Evolutionary conservation across 2,888 invertebrate genomes (phyloP), one percentile per base, ranked within the genome.

Genomic region (Aphidius colemani): DNA sequence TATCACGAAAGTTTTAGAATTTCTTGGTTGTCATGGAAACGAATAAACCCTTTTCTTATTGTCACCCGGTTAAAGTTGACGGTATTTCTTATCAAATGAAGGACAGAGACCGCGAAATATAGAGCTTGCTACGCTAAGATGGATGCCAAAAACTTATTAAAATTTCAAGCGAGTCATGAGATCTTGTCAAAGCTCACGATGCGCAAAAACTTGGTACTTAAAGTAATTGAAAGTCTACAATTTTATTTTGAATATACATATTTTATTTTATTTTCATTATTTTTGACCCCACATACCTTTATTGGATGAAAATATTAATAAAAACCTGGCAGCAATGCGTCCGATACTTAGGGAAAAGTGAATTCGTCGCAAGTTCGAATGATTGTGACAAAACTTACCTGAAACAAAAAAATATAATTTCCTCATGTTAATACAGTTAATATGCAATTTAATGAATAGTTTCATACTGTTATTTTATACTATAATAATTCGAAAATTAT

Each of bases 221-320:
- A 70, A 72, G 72, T 74, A 74, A 75, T 75, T 75, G 73, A 72
- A 73, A 70, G 69, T 65, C 61, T 61, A 66, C 66, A 30, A 30
- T 30, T 0, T 30, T 30, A 3, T 30, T 5, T 30, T 30, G 5
- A 30, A 30, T 30, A 30, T 30, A 18, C 13, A 18, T 18, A 30
- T 30, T 30, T 30, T 1, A 30, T 30, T 30, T 30, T 30, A 30
- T 3, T 30, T 30, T 30, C 5, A 5, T 30, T 30, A 5, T 30
- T 30, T 30, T 30, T 3, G 5, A 30, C 30, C 30, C 5, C 5
- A 30, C 30, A 30, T 30, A 30, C 5, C 5, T 2, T 5, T 30
- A 30, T 30, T 30, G 30, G 5, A 30, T 30, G 5, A 30, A 30
- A 18, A 18, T 18, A 18, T 2, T 4, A 30, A 30, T 5, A 30